These are phyloP conservation scores for Micrastur ruficollis DNA, from an alignment of 2,797 vertebrate species.

Conservation along the genomic window DNA sequence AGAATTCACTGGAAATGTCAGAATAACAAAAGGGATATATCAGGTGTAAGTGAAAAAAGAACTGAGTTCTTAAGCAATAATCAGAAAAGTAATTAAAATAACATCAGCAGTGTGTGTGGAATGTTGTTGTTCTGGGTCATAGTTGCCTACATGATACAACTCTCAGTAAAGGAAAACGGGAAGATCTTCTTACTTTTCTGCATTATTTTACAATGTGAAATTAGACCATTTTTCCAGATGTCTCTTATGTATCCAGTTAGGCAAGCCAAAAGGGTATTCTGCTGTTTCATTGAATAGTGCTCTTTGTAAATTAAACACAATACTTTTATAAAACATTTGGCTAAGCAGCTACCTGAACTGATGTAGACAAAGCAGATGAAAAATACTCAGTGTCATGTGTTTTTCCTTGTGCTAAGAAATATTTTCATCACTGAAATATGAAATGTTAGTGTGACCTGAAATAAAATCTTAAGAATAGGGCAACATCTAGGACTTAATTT, in stretches of 20 bases:
- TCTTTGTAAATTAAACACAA: conserved; percentile 36
- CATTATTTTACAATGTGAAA: conserved; percentile 28
- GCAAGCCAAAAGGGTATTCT: conserved; percentile 36
- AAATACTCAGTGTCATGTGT: neutral
- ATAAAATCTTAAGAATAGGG: neutral
- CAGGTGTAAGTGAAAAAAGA: neutral
- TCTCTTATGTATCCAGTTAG: conserved; percentile 16
- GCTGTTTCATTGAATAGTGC: conserved; percentile 44
- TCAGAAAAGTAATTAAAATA: neutral
- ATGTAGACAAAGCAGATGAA: conserved; percentile 11
- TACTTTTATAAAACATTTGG: conserved; percentile 26
- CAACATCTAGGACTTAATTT: neutral
- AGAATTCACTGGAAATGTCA: neutral
- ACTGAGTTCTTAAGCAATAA: neutral
- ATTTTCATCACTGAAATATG: neutral
- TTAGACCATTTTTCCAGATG: conserved; percentile 60
- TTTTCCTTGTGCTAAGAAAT: neutral
- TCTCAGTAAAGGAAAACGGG: conserved; percentile 16
- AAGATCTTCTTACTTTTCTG: neutral
- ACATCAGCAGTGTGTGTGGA: neutral
- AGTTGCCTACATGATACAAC: neutral
- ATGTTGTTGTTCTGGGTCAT: neutral
- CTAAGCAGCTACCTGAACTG: conserved; percentile 23
- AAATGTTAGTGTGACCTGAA: neutral
- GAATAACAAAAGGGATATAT: neutral